Evolutionary conservation across 2,888 invertebrate genomes (phyloP).

Genomic region (Pristionchus arcanus): DNA sequence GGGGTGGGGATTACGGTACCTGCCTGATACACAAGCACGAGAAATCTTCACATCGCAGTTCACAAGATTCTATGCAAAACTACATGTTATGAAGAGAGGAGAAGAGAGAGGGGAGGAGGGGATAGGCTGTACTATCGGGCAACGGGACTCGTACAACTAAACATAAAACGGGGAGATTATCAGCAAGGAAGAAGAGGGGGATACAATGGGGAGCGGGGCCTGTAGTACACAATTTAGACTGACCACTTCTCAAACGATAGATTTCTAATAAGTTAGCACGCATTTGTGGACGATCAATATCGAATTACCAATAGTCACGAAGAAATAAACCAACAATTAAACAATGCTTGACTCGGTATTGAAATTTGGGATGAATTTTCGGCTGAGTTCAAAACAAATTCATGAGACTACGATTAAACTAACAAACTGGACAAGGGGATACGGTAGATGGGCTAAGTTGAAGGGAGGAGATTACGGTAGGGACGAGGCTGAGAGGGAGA

Average conservation of each 20-base stretch:
- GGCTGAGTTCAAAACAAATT: constrained; percentile 30
- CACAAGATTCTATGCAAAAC: constrained; percentile 37
- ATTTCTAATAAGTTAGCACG: constrained; percentile 43
- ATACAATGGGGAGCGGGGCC: not conserved
- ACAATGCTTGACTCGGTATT: constrained; percentile 33
- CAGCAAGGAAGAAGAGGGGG: not conserved
- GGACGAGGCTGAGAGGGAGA: not conserved
- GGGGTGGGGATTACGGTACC: not conserved
- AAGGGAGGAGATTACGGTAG: not conserved
- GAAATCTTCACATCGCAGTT: constrained; percentile 25
- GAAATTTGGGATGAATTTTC: constrained; percentile 10
- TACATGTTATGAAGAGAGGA: constrained; percentile 29
- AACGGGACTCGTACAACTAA: constrained; percentile 34
- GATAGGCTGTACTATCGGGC: not conserved
- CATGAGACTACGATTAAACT: constrained; percentile 46
- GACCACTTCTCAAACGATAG: constrained; percentile 28
- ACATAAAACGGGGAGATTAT: constrained; percentile 17
- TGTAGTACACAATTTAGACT: not conserved
- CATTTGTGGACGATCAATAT: not conserved
- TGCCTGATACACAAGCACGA: not conserved
- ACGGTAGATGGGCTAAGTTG: not conserved
- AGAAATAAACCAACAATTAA: not conserved
- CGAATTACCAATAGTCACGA: constrained; percentile 4
- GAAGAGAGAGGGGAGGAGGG: not conserved
- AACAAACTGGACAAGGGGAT: constrained; percentile 37